These are phyloP conservation scores for Cantharis flavilabris DNA, from an alignment of 2,888 invertebrate species.

Conservation along the genomic window DNA sequence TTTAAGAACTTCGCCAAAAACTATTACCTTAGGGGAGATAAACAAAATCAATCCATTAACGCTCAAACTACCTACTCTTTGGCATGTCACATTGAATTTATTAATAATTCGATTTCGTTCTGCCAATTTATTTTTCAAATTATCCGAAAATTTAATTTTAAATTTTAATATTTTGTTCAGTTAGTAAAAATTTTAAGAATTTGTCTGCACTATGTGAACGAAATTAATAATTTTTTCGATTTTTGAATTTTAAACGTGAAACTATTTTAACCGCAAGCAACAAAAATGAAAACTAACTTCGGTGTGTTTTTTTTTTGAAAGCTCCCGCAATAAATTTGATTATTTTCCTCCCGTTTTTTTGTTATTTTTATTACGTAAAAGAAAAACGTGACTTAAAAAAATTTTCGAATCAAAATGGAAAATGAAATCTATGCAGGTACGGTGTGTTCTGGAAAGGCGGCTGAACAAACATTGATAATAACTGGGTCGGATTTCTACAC, in stretches of 20 bases:
- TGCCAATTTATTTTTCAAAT: background rate
- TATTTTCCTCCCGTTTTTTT: background rate
- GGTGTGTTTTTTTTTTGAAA: background rate
- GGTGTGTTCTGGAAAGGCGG: constrained; percentile 8
- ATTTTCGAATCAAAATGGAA: background rate
- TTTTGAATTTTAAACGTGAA: background rate
- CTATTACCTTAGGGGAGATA: constrained; percentile 2
- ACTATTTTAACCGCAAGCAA: background rate
- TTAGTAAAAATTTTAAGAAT: background rate
- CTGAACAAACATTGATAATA: constrained; percentile 22
- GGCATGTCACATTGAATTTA: background rate
- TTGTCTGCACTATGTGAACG: background rate
- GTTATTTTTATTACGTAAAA: background rate
- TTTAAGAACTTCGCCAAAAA: background rate
- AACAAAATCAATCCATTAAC: constrained; percentile 9
- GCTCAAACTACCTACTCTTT: background rate
- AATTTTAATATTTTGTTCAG: background rate
- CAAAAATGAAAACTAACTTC: background rate
- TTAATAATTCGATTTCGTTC: background rate
- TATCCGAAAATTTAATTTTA: background rate
- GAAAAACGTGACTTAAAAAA: background rate
- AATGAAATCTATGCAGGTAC: background rate
- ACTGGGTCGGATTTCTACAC: constrained; percentile 7
- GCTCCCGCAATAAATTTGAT: background rate
- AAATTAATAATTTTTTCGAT: background rate